Evolutionary conservation across 2,113 vertebrate genomes (phyloP).

Genomic region (Vidua macroura): DNA sequence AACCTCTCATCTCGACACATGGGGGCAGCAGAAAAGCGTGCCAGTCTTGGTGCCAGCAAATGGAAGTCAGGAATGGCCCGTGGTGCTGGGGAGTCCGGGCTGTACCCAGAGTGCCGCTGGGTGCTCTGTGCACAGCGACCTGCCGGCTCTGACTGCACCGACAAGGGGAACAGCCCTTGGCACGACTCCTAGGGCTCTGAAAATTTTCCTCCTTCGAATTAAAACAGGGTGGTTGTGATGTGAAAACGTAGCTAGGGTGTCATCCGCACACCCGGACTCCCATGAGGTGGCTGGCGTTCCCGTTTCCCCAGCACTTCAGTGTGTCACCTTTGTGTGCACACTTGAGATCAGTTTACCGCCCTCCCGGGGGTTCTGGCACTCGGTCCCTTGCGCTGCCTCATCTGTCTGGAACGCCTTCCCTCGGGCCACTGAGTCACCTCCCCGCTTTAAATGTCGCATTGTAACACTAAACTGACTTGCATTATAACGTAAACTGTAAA

Average conservation of each 20-base stretch:
- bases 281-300: neutral
- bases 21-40: conserved; percentile 12
- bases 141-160: neutral
- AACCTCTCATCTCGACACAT: neutral
- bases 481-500: neutral
- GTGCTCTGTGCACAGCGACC: neutral
- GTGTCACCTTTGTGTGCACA: neutral
- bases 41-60: neutral
- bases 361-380: neutral
- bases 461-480: neutral
- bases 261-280: neutral
- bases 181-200: neutral
- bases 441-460: conserved; percentile 3
- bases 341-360: neutral
- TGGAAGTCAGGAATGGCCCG: neutral
- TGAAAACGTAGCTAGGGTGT: neutral
- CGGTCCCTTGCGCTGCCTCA: neutral
- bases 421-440: conserved; percentile 40
- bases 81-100: neutral
- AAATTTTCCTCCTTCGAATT: neutral
- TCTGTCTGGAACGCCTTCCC: conserved; percentile 30
- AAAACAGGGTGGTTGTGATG: neutral
- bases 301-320: neutral
- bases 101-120: neutral
- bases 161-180: neutral